Conservation (phyloP, 2,797 vertebrate species). For the Sebastolobus altivelis region DNA sequence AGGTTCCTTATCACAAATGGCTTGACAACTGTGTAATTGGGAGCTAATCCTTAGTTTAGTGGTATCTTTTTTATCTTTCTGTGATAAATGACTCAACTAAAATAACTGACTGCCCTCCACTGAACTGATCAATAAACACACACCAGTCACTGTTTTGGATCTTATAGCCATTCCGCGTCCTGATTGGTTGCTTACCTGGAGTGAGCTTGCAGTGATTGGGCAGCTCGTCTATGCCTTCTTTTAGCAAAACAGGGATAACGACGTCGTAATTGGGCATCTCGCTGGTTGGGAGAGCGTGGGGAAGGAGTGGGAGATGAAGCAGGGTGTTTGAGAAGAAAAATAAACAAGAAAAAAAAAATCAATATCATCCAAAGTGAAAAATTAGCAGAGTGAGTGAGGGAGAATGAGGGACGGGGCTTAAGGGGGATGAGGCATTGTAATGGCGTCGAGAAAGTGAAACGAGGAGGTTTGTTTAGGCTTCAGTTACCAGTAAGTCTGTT, state of each 20-base stretch:
- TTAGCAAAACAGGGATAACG: slow-evolving; percentile 88
- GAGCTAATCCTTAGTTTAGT: slow-evolving; percentile 67
- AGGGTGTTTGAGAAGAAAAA: slow-evolving; percentile 1
- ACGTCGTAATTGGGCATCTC: slow-evolving; percentile 93
- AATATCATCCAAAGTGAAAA: slow-evolving; percentile 60
- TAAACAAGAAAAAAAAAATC: slow-evolving; percentile 41
- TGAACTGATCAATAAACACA: slow-evolving; percentile 63
- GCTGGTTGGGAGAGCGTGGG: slow-evolving; percentile 62
- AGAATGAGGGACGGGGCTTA: slow-evolving; percentile 51
- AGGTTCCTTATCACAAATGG: slow-evolving; percentile 58
- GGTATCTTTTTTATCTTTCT: slow-evolving; percentile 60
- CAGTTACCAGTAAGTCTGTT: slow-evolving; percentile 93
- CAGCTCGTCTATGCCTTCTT: slow-evolving; percentile 90
- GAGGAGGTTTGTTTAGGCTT: slow-evolving; percentile 38
- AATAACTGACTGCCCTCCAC: slow-evolving; percentile 65
- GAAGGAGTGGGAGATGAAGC: neutral
- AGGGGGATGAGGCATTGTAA: slow-evolving; percentile 32
- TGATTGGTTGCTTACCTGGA: slow-evolving; percentile 85
- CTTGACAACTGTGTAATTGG: slow-evolving; percentile 67
- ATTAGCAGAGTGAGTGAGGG: slow-evolving; percentile 40
- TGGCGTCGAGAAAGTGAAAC: slow-evolving; percentile 20
- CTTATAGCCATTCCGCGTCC: neutral
- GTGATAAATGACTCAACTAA: slow-evolving; percentile 68
- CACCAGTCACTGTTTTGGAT: slow-evolving; percentile 24
- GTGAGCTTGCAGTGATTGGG: slow-evolving; percentile 92